Conservation (phyloP, 2,888 invertebrate genomes). For the Mythimna ferrago region DNA sequence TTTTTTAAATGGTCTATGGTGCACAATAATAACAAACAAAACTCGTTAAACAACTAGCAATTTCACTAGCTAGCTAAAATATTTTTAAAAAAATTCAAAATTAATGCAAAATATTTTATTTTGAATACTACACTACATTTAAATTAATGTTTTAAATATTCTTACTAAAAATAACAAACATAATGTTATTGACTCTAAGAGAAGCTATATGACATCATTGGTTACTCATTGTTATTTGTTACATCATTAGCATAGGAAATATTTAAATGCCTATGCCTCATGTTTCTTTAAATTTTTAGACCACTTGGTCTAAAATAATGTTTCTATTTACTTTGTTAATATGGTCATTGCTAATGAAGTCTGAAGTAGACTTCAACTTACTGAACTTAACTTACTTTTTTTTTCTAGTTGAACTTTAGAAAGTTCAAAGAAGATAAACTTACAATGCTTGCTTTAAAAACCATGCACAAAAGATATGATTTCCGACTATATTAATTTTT, state of each 20-base stretch:
- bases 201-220: conserved; percentile 56
- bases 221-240: conserved; percentile 45
- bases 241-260: conserved; percentile 33
- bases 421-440: too few relatives aligned
- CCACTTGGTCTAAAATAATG: background rate
- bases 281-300: background rate
- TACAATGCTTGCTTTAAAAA: too few relatives aligned
- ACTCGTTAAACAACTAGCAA: too few relatives aligned
- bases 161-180: conserved; percentile 1
- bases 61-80: too few relatives aligned
- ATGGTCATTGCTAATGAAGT: background rate
- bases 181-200: conserved; percentile 25
- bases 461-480: too few relatives aligned
- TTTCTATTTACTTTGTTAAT: background rate
- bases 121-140: background rate
- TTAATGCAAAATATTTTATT: background rate
- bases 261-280: conserved; percentile 20
- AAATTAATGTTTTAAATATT: background rate
- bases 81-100: too few relatives aligned
- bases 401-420: too few relatives aligned
- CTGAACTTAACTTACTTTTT: too few relatives aligned
- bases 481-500: background rate
- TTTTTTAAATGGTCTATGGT: background rate
- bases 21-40: too few relatives aligned
- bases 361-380: too few relatives aligned